These are phyloP conservation scores for Dicentrarchus labrax DNA, from an alignment of 2,113 vertebrate species.

Conservation along the genomic window DNA sequence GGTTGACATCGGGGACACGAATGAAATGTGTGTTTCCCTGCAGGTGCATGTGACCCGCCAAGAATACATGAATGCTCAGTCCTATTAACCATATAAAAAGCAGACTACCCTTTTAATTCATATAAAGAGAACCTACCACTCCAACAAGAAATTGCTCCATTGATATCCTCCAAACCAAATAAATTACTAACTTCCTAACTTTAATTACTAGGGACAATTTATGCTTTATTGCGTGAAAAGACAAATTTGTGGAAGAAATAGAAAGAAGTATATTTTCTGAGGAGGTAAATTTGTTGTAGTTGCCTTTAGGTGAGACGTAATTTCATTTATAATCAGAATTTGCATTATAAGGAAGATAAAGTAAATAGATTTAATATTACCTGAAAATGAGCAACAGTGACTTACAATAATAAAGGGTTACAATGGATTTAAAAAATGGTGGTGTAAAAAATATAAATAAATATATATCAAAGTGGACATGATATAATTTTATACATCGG, in stretches of 20 bases:
- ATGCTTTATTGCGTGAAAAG: conserved; percentile 45
- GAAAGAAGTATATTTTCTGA: conserved; percentile 31
- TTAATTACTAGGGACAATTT: conserved; percentile 54
- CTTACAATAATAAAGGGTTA: conserved; percentile 55
- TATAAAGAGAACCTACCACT: conserved; percentile 2
- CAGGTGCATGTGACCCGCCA: conserved; percentile 26
- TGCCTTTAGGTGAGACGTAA: conserved; percentile 66
- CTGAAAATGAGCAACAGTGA: conserved; percentile 58
- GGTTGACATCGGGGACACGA: not conserved
- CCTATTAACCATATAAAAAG: conserved; percentile 20
- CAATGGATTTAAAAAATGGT: conserved; percentile 64
- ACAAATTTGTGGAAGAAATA: conserved; percentile 28
- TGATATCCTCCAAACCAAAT: conserved; percentile 33
- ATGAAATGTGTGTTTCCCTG: conserved; percentile 9
- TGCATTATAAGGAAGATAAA: conserved; percentile 70
- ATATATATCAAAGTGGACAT: conserved; percentile 85
- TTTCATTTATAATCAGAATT: conserved; percentile 70
- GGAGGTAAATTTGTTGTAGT: conserved; percentile 32
- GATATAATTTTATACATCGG: conserved; percentile 84
- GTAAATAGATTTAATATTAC: conserved; percentile 66
- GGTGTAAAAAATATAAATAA: conserved; percentile 73
- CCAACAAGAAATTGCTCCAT: conserved; percentile 18
- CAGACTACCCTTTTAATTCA: conserved; percentile 16
- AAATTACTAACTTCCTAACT: conserved; percentile 51
- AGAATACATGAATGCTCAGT: conserved; percentile 4